Percentiles rank a stretch among this genome's conserved stretches.
Conservation (phyloP, 2,797 vertebrate species). For the Erethizon dorsatum region DNA sequence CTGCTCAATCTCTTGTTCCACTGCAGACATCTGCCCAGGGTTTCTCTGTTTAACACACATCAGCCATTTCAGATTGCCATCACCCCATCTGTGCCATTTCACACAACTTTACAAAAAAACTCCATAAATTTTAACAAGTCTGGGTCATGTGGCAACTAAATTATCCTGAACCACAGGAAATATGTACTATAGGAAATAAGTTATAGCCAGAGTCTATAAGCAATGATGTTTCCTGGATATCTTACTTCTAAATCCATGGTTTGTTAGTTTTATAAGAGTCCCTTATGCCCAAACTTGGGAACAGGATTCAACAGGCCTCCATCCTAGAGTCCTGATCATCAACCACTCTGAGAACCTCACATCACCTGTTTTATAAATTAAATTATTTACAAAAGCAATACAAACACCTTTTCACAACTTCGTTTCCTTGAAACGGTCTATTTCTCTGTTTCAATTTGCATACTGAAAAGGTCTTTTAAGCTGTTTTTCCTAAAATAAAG, state of each 20-base stretch:
- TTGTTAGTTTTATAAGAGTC: background rate
- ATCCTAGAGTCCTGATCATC: background rate
- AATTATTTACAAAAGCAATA: background rate
- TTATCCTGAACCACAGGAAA: background rate
- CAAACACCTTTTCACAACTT: background rate
- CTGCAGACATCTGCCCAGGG: background rate
- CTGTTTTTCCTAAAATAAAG: conserved; percentile 16
- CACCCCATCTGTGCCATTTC: background rate
- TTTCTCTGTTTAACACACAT: background rate
- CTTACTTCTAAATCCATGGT: background rate
- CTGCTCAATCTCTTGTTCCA: background rate
- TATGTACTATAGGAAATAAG: background rate
- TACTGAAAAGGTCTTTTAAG: conserved; percentile 47
- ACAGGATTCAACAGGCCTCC: too few relatives aligned
- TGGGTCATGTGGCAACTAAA: background rate
- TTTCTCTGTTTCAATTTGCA: conserved; percentile 55
- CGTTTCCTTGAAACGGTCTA: conserved; percentile 32
- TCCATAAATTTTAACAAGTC: background rate
- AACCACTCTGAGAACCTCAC: background rate
- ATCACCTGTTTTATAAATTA: background rate
- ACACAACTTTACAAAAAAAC: background rate
- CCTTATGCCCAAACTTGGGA: background rate
- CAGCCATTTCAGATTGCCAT: background rate
- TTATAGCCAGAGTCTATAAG: background rate
- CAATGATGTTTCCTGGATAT: background rate